Percentiles rank a stretch among this genome's conserved stretches.
phyloP scores from a whole-genome alignment of 2,888 invertebrate species.

The Troides helena region DNA sequence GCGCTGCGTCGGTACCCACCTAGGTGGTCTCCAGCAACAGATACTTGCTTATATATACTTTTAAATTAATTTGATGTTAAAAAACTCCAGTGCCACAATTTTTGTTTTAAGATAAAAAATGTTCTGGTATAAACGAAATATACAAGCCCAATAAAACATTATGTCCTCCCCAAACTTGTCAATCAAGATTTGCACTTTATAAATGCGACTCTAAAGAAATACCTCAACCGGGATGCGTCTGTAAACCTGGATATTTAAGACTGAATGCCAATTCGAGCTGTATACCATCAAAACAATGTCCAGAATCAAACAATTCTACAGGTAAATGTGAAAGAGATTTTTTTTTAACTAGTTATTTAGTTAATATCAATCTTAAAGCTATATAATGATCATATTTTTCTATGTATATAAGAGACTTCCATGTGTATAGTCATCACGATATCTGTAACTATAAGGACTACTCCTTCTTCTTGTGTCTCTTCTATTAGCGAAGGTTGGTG shows the following conservation, averaged over 20 bases:
- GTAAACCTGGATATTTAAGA: conserved; percentile 19
- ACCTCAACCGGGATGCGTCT: conserved; percentile 15
- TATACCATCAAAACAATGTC: conserved; percentile 16
- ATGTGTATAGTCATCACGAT: no score
- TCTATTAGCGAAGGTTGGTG: no score
- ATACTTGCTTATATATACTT: no score
- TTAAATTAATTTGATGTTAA: no score
- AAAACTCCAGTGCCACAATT: neutral
- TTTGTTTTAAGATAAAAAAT: conserved; percentile 11
- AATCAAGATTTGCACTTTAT: neutral
- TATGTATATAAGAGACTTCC: no score
- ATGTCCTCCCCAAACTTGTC: conserved; percentile 17
- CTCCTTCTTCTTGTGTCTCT: no score
- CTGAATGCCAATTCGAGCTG: conserved; percentile 16
- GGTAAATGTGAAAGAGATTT: neutral
- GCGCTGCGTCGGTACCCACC: no score
- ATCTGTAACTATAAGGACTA: no score
- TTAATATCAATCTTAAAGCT: no score
- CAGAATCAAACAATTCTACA: neutral
- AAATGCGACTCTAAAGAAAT: conserved; percentile 17
- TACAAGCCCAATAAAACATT: conserved; percentile 8
- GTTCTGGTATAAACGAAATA: conserved; percentile 7
- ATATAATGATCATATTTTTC: no score
- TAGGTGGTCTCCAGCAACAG: no score
- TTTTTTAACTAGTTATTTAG: neutral